Evolutionary conservation across 2,888 invertebrate species (phyloP).

Genomic region (Nomada ferruginata): DNA sequence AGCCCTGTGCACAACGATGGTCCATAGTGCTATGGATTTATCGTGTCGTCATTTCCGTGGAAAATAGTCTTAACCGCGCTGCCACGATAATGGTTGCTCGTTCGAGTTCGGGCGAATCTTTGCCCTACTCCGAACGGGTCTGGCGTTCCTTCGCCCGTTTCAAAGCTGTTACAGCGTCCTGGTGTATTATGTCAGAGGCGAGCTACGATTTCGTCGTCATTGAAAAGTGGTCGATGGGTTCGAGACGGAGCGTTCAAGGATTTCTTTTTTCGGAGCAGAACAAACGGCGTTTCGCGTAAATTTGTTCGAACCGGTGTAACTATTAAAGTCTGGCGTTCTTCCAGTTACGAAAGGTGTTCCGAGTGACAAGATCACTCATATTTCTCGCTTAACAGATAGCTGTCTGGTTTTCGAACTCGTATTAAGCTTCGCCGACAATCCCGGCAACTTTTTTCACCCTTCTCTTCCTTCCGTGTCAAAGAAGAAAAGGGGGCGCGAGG

Average conservation of each 20-base stretch:
- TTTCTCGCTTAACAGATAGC: constrained; percentile 26
- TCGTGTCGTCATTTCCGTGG: constrained; percentile 72
- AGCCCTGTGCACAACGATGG: constrained; percentile 62
- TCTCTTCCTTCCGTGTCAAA: background rate
- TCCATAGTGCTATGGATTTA: constrained; percentile 70
- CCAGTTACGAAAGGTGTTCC: constrained; percentile 48
- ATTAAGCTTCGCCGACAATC: background rate
- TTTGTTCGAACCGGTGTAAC: constrained; percentile 48
- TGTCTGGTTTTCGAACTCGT: constrained; percentile 13
- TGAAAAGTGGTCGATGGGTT: too few relatives aligned
- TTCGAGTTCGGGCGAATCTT: constrained; percentile 7
- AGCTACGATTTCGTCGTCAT: too few relatives aligned
- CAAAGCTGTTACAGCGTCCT: too few relatives aligned
- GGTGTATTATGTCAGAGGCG: too few relatives aligned
- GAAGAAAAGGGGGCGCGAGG: constrained; percentile 2
- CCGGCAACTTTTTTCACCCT: too few relatives aligned
- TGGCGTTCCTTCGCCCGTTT: background rate
- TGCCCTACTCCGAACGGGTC: background rate
- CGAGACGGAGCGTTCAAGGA: too few relatives aligned
- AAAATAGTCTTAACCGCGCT: constrained; percentile 62
- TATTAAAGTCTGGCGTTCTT: constrained; percentile 53
- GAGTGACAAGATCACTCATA: constrained; percentile 43
- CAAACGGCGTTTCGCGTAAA: constrained; percentile 30
- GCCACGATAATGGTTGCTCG: constrained; percentile 50
- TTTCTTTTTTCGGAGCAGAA: constrained; percentile 1